Evolutionary conservation across 30 jellyfish, hydroid and myxozoan genomes (phyloP).

Genomic region (Sanderia malayensis): DNA sequence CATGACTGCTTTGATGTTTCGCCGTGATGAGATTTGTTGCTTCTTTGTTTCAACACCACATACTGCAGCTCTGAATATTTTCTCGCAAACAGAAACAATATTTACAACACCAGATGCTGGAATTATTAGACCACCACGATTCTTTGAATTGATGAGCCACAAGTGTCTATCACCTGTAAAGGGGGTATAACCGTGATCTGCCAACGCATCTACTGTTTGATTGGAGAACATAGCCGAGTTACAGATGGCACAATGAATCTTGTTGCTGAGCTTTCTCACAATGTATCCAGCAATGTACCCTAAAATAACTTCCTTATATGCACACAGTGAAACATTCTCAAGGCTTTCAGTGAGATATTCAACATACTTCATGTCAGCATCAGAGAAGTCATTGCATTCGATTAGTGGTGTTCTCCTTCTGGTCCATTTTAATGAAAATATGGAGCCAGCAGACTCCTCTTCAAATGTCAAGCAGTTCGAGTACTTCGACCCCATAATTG

Average conservation of each 20-base stretch:
- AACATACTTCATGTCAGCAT: conserved; percentile 4
- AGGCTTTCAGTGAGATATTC: not conserved
- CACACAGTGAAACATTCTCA: not conserved
- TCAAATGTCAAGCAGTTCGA: conserved; percentile 30
- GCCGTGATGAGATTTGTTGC: not conserved
- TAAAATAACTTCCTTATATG: conserved; percentile 29
- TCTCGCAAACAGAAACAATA: conserved; percentile 5
- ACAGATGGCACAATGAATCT: conserved; percentile 24
- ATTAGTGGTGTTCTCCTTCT: conserved; percentile 23
- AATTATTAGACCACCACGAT: conserved; percentile 19
- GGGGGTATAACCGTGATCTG: conserved; percentile 21
- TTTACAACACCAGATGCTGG: conserved; percentile 10
- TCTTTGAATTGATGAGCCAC: conserved; percentile 6
- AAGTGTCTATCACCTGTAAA: not conserved
- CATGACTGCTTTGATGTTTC: not conserved
- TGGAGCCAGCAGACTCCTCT: conserved; percentile 15
- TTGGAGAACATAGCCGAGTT: not conserved
- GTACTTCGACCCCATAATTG: conserved; percentile 38
- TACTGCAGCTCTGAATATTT: conserved; percentile 21
- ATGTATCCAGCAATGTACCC: conserved; percentile 54
- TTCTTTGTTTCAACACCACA: conserved; percentile 7
- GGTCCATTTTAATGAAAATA: conserved; percentile 37
- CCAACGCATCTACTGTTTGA: not conserved
- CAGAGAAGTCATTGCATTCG: conserved; percentile 2
- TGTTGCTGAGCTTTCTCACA: conserved; percentile 4